These are phyloP conservation scores for Poliocrania exsul DNA, from an alignment of 2,797 vertebrate genomes.

Conservation along the genomic window DNA sequence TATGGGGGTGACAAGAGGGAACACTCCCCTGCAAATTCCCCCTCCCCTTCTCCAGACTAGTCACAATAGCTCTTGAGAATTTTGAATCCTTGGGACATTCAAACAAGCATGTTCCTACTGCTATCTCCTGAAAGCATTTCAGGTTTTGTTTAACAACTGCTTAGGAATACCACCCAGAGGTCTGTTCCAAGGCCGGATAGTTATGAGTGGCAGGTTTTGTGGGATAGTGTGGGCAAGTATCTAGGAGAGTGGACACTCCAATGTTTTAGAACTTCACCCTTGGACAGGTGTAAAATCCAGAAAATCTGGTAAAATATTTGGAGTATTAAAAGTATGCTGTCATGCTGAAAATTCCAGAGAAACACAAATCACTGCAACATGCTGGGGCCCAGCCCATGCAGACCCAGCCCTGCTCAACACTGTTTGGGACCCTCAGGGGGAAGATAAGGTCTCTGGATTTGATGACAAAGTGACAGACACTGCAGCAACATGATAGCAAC, in stretches of 20 bases:
- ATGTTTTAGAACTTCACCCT: background rate
- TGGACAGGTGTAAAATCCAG: background rate
- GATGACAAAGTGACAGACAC: no score
- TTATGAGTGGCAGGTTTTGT: background rate
- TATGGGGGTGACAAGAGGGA: background rate
- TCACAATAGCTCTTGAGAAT: background rate
- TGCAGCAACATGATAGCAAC: background rate
- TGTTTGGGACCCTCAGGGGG: background rate
- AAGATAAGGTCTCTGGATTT: background rate
- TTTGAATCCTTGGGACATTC: background rate
- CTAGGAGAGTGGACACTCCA: fast-evolving
- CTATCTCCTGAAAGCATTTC: background rate
- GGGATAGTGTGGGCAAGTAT: background rate
- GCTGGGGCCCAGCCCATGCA: background rate
- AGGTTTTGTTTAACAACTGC: background rate
- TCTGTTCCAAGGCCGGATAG: background rate
- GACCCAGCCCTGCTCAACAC: background rate
- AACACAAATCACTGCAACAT: background rate
- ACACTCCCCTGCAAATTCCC: background rate
- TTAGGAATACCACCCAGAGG: background rate
- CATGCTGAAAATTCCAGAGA: background rate
- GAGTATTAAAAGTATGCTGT: background rate
- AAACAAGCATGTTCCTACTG: background rate
- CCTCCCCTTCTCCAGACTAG: background rate
- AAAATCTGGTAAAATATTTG: background rate